A percentile compares a stretch with the other conserved stretches of the same genome.
Conservation (phyloP, 2,113 vertebrate species). For the Nothocercus julius region DNA sequence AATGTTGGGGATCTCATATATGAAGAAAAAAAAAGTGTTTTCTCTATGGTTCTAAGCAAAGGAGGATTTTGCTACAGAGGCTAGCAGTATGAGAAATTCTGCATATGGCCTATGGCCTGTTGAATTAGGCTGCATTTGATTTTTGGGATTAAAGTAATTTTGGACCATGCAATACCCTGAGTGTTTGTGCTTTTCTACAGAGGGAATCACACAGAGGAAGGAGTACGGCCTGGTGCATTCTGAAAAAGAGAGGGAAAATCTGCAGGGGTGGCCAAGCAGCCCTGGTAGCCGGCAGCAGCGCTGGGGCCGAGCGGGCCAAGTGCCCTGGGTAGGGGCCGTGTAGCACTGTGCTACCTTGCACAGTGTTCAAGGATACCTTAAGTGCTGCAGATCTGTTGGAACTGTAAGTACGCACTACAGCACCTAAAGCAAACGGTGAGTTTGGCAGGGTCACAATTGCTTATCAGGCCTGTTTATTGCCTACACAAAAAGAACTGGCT, state of each 20-base stretch:
- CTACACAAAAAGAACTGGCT: not conserved
- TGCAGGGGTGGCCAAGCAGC: not conserved
- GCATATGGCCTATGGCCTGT: not conserved
- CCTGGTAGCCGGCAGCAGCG: not conserved
- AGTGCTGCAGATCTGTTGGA: not conserved
- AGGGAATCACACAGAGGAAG: not conserved
- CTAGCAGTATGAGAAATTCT: not conserved
- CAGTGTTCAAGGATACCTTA: not conserved
- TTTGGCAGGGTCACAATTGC: conserved; percentile 21
- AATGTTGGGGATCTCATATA: conserved; percentile 7
- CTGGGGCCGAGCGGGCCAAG: not conserved
- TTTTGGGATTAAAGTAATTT: not conserved
- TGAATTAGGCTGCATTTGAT: not conserved
- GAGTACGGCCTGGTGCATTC: not conserved
- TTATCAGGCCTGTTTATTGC: not conserved
- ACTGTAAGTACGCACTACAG: not conserved
- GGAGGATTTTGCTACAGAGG: not conserved
- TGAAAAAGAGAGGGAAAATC: not conserved
- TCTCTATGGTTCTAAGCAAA: not conserved
- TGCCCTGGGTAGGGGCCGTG: not conserved
- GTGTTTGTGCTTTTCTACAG: not conserved
- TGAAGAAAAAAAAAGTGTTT: not conserved
- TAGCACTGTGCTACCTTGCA: not conserved
- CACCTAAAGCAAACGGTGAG: not conserved
- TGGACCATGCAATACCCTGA: not conserved